phyloP scores from a whole-genome alignment of 2,797 vertebrate species.

The Onychomys arenicola region DNA sequence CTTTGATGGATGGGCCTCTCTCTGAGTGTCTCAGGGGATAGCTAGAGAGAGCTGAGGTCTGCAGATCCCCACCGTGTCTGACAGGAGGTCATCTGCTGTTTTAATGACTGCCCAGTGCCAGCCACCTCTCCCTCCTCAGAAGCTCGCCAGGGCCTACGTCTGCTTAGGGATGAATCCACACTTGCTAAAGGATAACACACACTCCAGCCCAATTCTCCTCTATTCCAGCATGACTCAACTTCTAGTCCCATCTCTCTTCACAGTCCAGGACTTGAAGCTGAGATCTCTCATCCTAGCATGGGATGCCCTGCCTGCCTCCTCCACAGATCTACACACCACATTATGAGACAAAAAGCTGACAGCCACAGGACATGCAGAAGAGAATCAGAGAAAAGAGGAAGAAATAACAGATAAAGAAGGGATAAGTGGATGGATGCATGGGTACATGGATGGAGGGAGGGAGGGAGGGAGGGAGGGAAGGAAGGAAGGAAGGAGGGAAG shows the following conservation, averaged over 20 bases:
- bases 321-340: background rate
- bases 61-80: conserved; percentile 29
- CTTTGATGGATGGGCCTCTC: conserved; percentile 73
- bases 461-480: background rate
- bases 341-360: background rate
- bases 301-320: rapidly evolving
- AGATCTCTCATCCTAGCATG: background rate
- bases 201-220: background rate
- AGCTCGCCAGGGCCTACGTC: background rate
- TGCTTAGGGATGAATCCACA: background rate
- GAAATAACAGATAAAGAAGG: background rate
- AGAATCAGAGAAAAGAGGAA: background rate
- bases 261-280: background rate
- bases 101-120: conserved; percentile 60
- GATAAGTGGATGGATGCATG: background rate
- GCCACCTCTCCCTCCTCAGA: conserved; percentile 24
- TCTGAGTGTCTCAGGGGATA: conserved; percentile 43
- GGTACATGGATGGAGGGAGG: background rate
- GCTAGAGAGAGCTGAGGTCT: conserved; percentile 51
- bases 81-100: conserved; percentile 68
- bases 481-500: no score
- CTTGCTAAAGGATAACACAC: background rate
- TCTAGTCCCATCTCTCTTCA: background rate
- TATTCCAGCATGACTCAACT: background rate
- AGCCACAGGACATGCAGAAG: background rate